Evolutionary conservation across 2,888 invertebrate genomes (phyloP).

Genomic region (Trissolcus japonicus): DNA sequence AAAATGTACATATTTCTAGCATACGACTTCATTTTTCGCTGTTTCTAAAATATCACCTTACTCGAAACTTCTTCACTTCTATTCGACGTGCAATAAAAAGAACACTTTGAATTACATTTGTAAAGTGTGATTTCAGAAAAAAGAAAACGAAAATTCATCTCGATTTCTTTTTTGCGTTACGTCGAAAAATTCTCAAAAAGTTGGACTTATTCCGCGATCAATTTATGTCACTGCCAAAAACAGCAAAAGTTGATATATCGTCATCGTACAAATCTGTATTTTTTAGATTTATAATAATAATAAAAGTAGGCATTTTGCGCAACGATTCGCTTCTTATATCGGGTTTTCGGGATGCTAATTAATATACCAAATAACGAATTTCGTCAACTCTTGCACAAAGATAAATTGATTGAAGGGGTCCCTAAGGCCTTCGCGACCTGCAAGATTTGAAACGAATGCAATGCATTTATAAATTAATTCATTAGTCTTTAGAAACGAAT

Average conservation of each 20-base stretch:
- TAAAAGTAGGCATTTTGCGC: conserved; percentile 29
- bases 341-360: conserved; percentile 49
- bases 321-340: conserved; percentile 47
- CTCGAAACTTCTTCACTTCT: conserved; percentile 2
- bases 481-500: conserved; percentile 56
- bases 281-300: conserved; percentile 19
- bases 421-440: conserved; percentile 12
- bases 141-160: not conserved
- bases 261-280: conserved; percentile 29
- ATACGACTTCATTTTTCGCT: not conserved
- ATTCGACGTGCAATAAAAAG: not conserved
- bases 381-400: conserved; percentile 35
- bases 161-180: no score
- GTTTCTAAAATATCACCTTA: not conserved
- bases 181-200: no score
- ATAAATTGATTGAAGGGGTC: conserved; percentile 7
- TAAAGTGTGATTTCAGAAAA: not conserved
- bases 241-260: conserved; percentile 17
- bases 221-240: conserved; percentile 41
- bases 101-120: not conserved
- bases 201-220: not conserved
- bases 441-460: conserved; percentile 48
- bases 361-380: conserved; percentile 47
- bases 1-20: conserved; percentile 1
- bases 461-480: conserved; percentile 57